Evolutionary conservation across 37 sponge, comb jelly and placozoan genomes (phyloP).

Genomic region (Chondrilla cf. caribensis): DNA sequence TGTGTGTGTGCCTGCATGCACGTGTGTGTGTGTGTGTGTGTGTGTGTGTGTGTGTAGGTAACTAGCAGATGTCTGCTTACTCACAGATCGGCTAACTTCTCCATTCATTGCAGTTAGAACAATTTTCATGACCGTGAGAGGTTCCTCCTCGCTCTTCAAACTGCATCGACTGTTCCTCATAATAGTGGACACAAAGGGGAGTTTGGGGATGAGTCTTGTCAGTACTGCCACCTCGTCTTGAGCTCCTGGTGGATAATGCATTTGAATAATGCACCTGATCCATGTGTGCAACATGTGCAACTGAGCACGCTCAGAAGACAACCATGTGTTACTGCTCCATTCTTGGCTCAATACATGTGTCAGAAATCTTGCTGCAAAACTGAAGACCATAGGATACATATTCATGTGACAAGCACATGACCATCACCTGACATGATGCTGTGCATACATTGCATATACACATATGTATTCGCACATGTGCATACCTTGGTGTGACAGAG

Average conservation of each 20-base stretch:
- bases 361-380: constrained; percentile 8
- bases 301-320: constrained; percentile 27
- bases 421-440: too few species aligned
- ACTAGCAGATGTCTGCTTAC: too few species aligned
- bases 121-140: neutral
- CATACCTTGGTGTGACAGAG: constrained; percentile 1
- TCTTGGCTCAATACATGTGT: constrained; percentile 19
- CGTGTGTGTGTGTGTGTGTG: too few species aligned
- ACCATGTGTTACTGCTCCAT: neutral
- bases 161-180: neutral
- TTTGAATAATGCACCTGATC: constrained; percentile 37
- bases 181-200: neutral
- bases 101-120: neutral
- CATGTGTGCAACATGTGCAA: constrained; percentile 37
- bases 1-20: too few species aligned
- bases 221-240: constrained; percentile 1
- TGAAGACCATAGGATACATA: neutral
- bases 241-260: constrained; percentile 32
- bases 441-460: too few species aligned
- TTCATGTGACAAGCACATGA: neutral
- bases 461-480: neutral
- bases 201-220: neutral
- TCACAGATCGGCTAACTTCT: constrained; percentile 8
- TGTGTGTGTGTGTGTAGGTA: too few species aligned
- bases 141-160: neutral